phyloP scores from a whole-genome alignment of 2,113 vertebrate genomes.

The Malaclemys terrapin region DNA sequence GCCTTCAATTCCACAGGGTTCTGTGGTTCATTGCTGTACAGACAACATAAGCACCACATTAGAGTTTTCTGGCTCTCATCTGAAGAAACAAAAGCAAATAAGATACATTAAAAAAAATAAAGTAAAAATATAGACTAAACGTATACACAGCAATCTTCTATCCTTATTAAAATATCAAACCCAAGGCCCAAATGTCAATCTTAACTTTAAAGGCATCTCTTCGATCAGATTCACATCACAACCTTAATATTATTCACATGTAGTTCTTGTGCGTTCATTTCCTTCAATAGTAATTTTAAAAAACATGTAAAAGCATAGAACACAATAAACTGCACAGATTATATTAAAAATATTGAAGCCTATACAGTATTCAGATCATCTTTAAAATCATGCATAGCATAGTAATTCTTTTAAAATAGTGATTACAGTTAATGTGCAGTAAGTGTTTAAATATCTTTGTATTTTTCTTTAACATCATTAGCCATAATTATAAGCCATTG shows the following conservation, averaged over 20 bases:
- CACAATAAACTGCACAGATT: not conserved
- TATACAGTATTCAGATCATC: not conserved
- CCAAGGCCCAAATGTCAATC: not conserved
- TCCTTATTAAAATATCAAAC: conserved; percentile 15
- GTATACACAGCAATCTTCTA: conserved; percentile 18
- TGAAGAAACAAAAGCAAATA: conserved; percentile 72
- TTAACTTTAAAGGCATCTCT: not conserved
- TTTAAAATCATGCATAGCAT: not conserved
- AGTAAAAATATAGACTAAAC: conserved; percentile 2
- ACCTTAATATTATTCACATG: not conserved
- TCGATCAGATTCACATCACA: not conserved
- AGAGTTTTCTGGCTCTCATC: conserved; percentile 86
- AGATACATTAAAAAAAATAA: conserved; percentile 8
- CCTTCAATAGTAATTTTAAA: not conserved
- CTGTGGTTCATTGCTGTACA: conserved; percentile 88
- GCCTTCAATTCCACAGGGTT: conserved; percentile 86
- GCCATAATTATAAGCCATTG: not conserved
- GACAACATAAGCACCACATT: conserved; percentile 88
- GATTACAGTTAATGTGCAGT: not conserved
- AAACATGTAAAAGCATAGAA: not conserved
- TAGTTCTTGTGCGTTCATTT: not conserved
- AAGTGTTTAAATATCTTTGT: not conserved
- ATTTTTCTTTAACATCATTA: not conserved
- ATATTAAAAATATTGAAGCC: not conserved
- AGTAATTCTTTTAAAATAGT: not conserved